Conservation (phyloP, 2,888 invertebrate species). For the Chouioia cunea region DNA sequence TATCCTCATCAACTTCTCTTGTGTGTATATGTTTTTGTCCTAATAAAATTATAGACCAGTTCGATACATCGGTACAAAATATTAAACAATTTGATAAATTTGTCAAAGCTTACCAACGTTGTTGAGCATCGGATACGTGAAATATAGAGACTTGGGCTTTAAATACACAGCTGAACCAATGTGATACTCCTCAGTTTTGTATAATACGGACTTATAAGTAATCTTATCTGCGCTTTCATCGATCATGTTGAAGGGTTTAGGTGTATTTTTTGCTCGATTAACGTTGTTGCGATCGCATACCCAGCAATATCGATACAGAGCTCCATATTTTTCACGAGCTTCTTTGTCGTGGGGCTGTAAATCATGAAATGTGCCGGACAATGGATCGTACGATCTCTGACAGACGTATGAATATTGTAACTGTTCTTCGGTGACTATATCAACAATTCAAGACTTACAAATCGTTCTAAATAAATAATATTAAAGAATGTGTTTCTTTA, state of each 20-base stretch:
- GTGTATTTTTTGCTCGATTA: not conserved
- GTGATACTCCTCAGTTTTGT: slow-evolving; percentile 74
- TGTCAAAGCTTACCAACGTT: slow-evolving; percentile 6
- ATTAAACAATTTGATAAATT: not conserved
- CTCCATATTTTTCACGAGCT: not conserved
- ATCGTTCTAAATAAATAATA: not conserved
- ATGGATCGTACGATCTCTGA: slow-evolving; percentile 28
- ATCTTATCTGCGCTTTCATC: slow-evolving; percentile 39
- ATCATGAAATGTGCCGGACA: slow-evolving; percentile 18
- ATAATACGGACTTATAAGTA: slow-evolving; percentile 70
- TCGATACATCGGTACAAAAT: not conserved
- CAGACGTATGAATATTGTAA: not conserved
- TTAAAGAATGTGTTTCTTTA: not conserved
- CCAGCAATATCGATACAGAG: slow-evolving; percentile 3
- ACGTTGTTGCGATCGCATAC: not conserved
- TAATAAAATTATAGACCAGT: not conserved
- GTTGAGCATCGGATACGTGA: slow-evolving; percentile 63
- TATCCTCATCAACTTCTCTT: slow-evolving; percentile 72
- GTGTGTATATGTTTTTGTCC: slow-evolving; percentile 57
- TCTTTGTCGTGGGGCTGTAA: not conserved
- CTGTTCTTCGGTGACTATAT: not conserved
- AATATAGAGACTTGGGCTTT: slow-evolving; percentile 74
- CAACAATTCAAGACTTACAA: not conserved
- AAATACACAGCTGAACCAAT: slow-evolving; percentile 80
- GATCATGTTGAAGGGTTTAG: not conserved